Percentiles rank a stretch among this genome's conserved stretches.
These are phyloP conservation scores for Hirundichthys speculiger DNA, from an alignment of 2,113 vertebrate species.

Conservation along the genomic window DNA sequence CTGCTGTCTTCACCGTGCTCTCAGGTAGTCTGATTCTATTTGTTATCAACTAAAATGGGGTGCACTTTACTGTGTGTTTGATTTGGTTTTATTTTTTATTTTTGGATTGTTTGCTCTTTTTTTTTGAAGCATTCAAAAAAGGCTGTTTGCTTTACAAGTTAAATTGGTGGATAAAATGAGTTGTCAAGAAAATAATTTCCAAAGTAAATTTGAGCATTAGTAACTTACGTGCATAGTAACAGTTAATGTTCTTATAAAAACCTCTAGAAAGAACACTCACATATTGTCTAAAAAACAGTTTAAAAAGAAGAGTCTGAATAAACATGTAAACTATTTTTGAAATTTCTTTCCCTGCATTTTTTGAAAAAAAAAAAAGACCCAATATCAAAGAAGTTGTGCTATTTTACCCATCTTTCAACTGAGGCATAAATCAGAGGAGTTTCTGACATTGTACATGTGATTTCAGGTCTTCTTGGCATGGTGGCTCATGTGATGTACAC, in stretches of 20 bases:
- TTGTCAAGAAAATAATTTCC: no score
- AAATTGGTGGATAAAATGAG: no score
- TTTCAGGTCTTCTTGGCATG: conserved; percentile 91
- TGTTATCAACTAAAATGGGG: background rate
- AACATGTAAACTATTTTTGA: no score
- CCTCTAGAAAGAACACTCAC: background rate
- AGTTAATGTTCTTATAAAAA: background rate
- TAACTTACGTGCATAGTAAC: background rate
- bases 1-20: conserved; percentile 95
- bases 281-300: no score
- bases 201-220: no score
- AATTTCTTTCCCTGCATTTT: no score
- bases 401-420: background rate
- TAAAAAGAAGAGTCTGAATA: no score
- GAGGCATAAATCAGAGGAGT: background rate
- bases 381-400: background rate
- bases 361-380: no score
- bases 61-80: background rate
- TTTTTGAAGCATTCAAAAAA: background rate
- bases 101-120: background rate
- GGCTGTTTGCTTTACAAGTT: no score
- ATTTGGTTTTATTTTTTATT: background rate
- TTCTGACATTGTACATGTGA: background rate
- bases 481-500: conserved; percentile 94
- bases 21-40: conserved; percentile 80